Base-by-base conservation (phyloP, 2,888 invertebrate genomes). In the Tiliacea citrago region DNA sequence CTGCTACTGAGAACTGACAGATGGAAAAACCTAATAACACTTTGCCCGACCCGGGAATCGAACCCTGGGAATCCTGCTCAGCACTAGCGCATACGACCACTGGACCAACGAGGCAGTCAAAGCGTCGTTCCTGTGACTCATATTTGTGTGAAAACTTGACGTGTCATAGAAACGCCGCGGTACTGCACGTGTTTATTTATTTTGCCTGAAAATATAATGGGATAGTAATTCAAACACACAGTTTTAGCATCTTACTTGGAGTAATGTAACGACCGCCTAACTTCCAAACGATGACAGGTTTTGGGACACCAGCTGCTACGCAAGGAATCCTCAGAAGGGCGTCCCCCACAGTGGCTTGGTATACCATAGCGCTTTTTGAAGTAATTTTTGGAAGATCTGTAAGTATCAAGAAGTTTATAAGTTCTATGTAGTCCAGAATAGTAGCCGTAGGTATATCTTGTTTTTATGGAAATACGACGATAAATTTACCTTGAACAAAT, bases 201-300 rank as follows among this genome's bases (percentile, higher is more conserved):
- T 42, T 57, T 42, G 13, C n/a, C 2, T 24, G 6, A 9, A n/a
- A 72, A 53, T 73, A 21, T 42, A 24, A 12, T 47, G 13, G n/a
- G 18, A 49, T 29, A 16, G n/a, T 73, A 16, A 53, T 39, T 39
- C 9, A 57, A 63, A 29, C 12, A 12, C 9, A 51, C 1, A 60
- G 51, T 51, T 45, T 53, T 7, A 35, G 1, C 16, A 49, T 42
- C 81, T 72, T 78, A 82, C 81, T 75, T 75, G 57, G 53, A 39
- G 45, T 51, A 18, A 82, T 78, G 7, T 6, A 6, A 35, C 12
- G 74, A 12, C 75, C 73, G 5, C 70, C 39, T n/a, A 73, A 1
- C 39, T 35, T 83, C 86, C 86, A 86, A 45, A 57, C 69, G 8
- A 84, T 77, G 4, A 8, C 53, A 55, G 86, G 86, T 39, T 74